A percentile compares a stretch with the other conserved stretches of the same genome.
phyloP scores from a whole-genome alignment of 2,113 vertebrate genomes.

The rat (Rattus norvegicus) region GRCr8 NC_086030.1:46613001-46613500 shows the following conservation, averaged over 20 bases:
- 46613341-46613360: slow-evolving; percentile 31
- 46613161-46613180: slow-evolving; percentile 8
- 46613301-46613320: slow-evolving; percentile 92
- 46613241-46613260: slow-evolving; percentile 94
- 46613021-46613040: slow-evolving; percentile 57
- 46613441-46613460: background rate
- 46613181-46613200: slow-evolving; percentile 90
- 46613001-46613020: slow-evolving; percentile 42
- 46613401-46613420: background rate
- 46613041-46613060: background rate
- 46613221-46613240: slow-evolving; percentile 96
- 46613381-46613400: background rate
- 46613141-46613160: background rate
- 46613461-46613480: background rate
- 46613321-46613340: slow-evolving; percentile 95
- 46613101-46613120: background rate
- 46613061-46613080: background rate
- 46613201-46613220: slow-evolving; percentile 94
- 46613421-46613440: background rate
- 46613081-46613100: background rate
- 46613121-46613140: background rate
- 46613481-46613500: background rate
- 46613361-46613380: background rate
- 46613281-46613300: slow-evolving; percentile 92
- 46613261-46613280: slow-evolving; percentile 92